Evolutionary conservation across 2,113 vertebrate species (phyloP), one percentile per base, ranked within the genome.

Genomic region (Hemiprocne comata): DNA sequence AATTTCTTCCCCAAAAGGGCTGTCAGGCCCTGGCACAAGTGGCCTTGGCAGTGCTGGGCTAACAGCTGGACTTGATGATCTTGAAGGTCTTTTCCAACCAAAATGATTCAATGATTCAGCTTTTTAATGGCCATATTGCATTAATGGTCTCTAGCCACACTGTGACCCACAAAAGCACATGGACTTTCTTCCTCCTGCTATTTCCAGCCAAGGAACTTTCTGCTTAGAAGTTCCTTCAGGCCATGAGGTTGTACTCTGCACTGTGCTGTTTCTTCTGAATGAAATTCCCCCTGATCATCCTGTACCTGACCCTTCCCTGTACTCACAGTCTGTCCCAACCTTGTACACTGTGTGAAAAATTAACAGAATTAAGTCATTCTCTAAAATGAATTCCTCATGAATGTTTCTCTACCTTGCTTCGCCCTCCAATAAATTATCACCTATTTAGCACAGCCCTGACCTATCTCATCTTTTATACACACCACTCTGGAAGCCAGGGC

Each of bases 221-320:
- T 19, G 11, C 28, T 57, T 50, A 21, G 11, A 81, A 50, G n/a
- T 31, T 55, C 29, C 9, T 70, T 31, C 48, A 26, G 40, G 20
- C 38, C 24, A 38, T 0, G 1, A 46, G 40, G 54, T 61, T 46
- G 38, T 54, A 11, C 17, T 34, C 46, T 34, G 61, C 33, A 38
- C 18, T 8, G 23, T 5, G 69, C 44, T 33, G 7, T 66, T 81
- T 66, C 67, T 66, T 51, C 36, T 44, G 31, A 58, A 73, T 9
- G 3, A 44, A 66, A 36, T 20, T 58, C 15, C 64, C 18, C 21
- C 7, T 2, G 3, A 40, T 3, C 1, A 1, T 11, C 17, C 53
- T 60, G 36, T 23, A 44, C 17, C 44, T 42, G 36, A 24, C 50
- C 29, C 73, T 74, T 7, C 46, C 44, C 48, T 55, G 25, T 25